A percentile compares a stretch with the other conserved stretches of the same genome.
Evolutionary conservation across 2,888 invertebrate species (phyloP).

Genomic region (Lasioglossum malachurum): DNA sequence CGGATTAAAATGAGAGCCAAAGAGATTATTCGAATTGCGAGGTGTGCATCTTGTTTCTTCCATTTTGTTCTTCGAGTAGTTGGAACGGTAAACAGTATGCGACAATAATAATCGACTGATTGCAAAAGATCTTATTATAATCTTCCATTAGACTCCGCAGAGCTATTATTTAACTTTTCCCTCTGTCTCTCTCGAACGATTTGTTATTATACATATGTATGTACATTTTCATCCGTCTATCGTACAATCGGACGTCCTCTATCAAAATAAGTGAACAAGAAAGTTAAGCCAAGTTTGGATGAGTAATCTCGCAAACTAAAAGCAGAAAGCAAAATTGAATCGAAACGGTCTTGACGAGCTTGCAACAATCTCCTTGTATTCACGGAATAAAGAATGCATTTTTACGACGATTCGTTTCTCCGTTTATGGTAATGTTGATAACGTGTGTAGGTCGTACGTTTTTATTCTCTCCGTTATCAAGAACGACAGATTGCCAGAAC

Average conservation of each 20-base stretch:
- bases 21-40: conserved; percentile 32
- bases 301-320: conserved; percentile 46
- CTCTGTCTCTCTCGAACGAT: neutral
- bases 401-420: conserved; percentile 5
- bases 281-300: conserved; percentile 19
- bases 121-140: conserved; percentile 1
- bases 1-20: neutral
- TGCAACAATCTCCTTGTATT: conserved; percentile 14
- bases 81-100: neutral
- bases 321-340: neutral
- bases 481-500: neutral
- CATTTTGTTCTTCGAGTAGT: neutral
- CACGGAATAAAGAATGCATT: neutral
- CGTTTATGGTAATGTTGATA: neutral
- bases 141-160: neutral
- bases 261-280: neutral
- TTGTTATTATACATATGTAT: neutral
- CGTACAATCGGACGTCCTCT: neutral
- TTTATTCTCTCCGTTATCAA: neutral
- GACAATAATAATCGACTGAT: conserved; percentile 54
- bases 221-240: neutral
- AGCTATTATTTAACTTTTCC: neutral
- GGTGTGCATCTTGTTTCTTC: conserved; percentile 5
- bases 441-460: neutral
- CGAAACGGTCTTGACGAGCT: neutral